Conservation (phyloP, 2,113 vertebrate genomes). For the Perccottus glenii region DNA sequence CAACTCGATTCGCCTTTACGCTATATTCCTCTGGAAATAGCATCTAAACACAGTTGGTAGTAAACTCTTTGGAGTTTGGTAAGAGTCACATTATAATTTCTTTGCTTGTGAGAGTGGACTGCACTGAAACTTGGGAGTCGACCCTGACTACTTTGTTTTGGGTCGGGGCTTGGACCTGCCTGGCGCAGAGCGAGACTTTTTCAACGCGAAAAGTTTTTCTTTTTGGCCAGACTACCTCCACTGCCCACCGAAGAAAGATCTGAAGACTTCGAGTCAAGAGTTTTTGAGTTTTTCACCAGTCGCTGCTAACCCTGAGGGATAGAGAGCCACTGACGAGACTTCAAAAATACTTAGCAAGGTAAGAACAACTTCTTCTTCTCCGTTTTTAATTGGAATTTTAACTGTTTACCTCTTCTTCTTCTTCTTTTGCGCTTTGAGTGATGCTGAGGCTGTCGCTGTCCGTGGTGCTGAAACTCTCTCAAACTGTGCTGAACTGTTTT, state of each 20-base stretch:
- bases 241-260: slow-evolving; percentile 35
- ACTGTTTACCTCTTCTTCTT: background rate
- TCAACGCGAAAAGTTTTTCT: slow-evolving; percentile 32
- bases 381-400: background rate
- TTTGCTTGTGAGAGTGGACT: slow-evolving; percentile 83
- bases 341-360: slow-evolving; percentile 52
- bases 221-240: slow-evolving; percentile 46
- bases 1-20: slow-evolving; percentile 57
- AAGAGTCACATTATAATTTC: slow-evolving; percentile 76
- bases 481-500: background rate
- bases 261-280: slow-evolving; percentile 62
- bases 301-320: slow-evolving; percentile 60
- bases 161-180: slow-evolving; percentile 63
- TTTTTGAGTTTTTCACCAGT: slow-evolving; percentile 47
- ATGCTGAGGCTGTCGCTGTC: slow-evolving; percentile 46
- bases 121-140: slow-evolving; percentile 77
- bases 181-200: slow-evolving; percentile 45
- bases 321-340: slow-evolving; percentile 60
- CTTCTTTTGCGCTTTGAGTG: background rate
- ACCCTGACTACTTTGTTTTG: slow-evolving; percentile 36
- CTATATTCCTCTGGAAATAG: slow-evolving; percentile 72
- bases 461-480: slow-evolving; percentile 64
- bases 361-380: slow-evolving; percentile 10
- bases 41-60: slow-evolving; percentile 80
- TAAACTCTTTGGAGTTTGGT: slow-evolving; percentile 88